phyloP scores from a whole-genome alignment of 2,888 invertebrate species.

The Agrotis segetum region DNA sequence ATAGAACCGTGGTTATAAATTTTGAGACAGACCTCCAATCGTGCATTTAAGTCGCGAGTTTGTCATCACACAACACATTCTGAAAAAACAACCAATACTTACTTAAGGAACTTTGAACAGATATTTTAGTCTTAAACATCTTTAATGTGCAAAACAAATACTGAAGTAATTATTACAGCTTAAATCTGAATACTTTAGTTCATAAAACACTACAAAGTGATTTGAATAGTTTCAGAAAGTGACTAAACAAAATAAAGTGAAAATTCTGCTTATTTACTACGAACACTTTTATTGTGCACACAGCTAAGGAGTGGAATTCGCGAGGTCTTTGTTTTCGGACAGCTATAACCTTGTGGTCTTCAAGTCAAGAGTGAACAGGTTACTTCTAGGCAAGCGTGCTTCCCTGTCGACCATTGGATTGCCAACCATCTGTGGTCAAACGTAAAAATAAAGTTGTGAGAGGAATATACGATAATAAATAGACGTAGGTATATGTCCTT shows the following conservation, averaged over 20 bases:
- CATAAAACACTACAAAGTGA: not conserved
- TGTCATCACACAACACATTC: not conserved
- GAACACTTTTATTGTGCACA: not conserved
- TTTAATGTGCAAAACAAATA: no score
- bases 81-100: no score
- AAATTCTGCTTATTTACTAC: not conserved
- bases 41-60: not conserved
- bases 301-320: no score
- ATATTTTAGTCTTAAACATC: not conserved
- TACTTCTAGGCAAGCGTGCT: no score
- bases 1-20: conserved; percentile 17
- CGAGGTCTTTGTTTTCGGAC: no score
- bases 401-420: no score
- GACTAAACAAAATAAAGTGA: not conserved
- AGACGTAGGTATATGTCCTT: not conserved
- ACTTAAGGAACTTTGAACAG: not conserved
- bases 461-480: no score
- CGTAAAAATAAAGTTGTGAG: not conserved
- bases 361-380: no score
- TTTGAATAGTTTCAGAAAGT: not conserved
- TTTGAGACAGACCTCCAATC: no score
- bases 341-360: no score
- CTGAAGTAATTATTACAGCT: not conserved
- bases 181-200: not conserved
- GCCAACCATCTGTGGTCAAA: no score